Evolutionary conservation across 2,113 vertebrate species (phyloP).

Genomic region (Phyllostomus hastatus): DNA sequence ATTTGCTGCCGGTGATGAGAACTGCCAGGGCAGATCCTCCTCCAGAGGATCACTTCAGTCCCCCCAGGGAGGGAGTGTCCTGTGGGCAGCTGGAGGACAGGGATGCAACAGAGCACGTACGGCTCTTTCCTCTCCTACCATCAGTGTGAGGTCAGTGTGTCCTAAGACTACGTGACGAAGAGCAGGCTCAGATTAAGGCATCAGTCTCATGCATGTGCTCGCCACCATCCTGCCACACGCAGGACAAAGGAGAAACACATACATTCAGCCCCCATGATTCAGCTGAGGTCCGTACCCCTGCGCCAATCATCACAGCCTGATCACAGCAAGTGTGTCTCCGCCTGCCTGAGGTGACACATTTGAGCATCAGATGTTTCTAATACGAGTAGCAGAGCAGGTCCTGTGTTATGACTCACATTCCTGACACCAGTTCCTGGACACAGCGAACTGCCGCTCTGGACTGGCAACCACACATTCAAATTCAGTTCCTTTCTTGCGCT

Average conservation of each 20-base stretch:
- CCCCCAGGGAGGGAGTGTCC: background rate
- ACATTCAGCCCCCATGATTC: constrained; percentile 70
- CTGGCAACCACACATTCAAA: background rate
- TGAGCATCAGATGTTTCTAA: background rate
- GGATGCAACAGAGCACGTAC: background rate
- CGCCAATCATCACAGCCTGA: constrained; percentile 71
- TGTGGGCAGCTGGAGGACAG: background rate
- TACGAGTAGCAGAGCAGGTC: background rate
- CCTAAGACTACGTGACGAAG: background rate
- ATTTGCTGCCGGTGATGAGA: background rate
- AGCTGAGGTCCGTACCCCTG: constrained; percentile 74
- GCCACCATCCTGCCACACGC: constrained; percentile 58
- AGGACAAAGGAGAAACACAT: constrained; percentile 43
- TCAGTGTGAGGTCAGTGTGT: background rate
- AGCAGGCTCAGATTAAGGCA: constrained; percentile 74
- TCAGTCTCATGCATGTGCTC: constrained; percentile 48
- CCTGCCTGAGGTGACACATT: background rate
- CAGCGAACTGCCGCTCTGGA: background rate
- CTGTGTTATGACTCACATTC: no score
- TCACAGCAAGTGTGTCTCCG: background rate
- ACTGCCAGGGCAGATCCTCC: background rate
- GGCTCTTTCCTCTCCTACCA: background rate
- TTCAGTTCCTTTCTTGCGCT: background rate
- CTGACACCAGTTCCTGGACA: background rate
- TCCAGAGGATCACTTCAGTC: background rate